A percentile compares a stretch with the other conserved stretches of the same genome.
These are phyloP conservation scores for Taeniopygia guttata DNA, from an alignment of 2,797 vertebrate genomes.

Conservation along the genomic window DNA sequence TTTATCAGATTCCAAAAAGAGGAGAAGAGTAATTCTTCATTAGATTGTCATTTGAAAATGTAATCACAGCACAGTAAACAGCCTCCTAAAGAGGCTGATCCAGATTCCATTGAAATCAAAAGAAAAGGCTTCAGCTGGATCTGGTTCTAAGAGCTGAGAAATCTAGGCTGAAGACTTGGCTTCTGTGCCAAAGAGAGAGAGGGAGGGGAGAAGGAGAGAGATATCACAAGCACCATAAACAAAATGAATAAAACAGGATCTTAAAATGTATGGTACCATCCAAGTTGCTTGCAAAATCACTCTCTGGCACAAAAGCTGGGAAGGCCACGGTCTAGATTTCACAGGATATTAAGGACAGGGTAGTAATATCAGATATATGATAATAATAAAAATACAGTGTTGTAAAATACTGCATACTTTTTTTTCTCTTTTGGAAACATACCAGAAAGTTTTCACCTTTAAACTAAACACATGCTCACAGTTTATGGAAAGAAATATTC, in stretches of 20 bases:
- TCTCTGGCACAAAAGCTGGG: conserved; percentile 32
- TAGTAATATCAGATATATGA: conserved; percentile 56
- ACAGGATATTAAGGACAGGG: conserved; percentile 66
- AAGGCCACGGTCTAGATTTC: conserved; percentile 53
- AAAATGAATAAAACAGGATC: conserved; percentile 62
- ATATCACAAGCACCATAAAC: conserved; percentile 55
- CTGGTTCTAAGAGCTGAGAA: conserved; percentile 56
- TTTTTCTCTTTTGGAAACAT: conserved; percentile 36
- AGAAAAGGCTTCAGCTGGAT: conserved; percentile 55
- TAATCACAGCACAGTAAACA: conserved; percentile 44
- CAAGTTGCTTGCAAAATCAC: conserved; percentile 55
- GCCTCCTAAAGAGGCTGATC: conserved; percentile 24
- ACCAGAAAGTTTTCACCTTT: conserved; percentile 63
- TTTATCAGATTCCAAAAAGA: conserved; percentile 32
- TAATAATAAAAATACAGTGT: conserved; percentile 40
- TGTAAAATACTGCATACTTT: conserved; percentile 34
- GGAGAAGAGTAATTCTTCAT: conserved; percentile 27
- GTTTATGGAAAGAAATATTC: conserved; percentile 63
- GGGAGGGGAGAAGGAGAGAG: not conserved
- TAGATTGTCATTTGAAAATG: conserved; percentile 43
- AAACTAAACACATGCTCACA: conserved; percentile 60
- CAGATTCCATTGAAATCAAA: conserved; percentile 46
- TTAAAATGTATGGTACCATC: conserved; percentile 46
- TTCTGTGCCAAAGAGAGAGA: conserved; percentile 34
- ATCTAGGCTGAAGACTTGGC: conserved; percentile 58